Conservation (phyloP, 2,797 vertebrate genomes). For the Helostoma temminkii region DNA sequence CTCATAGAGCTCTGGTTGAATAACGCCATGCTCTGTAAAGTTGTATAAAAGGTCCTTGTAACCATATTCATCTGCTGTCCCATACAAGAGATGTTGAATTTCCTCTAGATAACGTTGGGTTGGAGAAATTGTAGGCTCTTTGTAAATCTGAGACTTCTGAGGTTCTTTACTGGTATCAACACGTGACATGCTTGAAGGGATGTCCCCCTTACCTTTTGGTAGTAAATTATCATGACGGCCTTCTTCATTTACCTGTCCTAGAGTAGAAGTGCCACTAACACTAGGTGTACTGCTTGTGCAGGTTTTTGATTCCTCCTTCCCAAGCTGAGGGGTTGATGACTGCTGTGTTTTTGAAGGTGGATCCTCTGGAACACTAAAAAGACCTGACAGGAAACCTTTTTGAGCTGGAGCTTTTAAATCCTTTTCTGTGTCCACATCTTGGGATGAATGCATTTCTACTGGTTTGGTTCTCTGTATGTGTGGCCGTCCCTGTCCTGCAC, state of each 20-base stretch:
- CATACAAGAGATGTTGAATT: constrained; percentile 83
- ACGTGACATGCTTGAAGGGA: constrained; percentile 33
- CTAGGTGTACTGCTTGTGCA: constrained; percentile 45
- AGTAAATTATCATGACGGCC: constrained; percentile 75
- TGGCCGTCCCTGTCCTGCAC: constrained; percentile 68
- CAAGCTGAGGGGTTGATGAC: constrained; percentile 34
- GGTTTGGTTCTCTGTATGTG: constrained; percentile 82
- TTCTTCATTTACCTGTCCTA: constrained; percentile 75
- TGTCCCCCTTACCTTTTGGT: constrained; percentile 74
- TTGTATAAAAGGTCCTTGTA: constrained; percentile 85
- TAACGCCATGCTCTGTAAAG: constrained; percentile 84
- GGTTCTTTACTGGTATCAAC: constrained; percentile 34
- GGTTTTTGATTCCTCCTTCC: constrained; percentile 66
- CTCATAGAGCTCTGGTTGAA: constrained; percentile 84
- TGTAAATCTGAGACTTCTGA: constrained; percentile 40
- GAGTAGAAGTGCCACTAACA: constrained; percentile 48
- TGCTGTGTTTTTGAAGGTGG: constrained; percentile 70
- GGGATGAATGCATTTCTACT: constrained; percentile 70
- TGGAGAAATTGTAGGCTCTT: constrained; percentile 72
- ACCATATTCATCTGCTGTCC: constrained; percentile 82
- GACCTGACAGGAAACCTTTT: constrained; percentile 87
- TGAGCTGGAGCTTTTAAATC: constrained; percentile 73
- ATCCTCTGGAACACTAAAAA: constrained; percentile 84
- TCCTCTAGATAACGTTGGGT: constrained; percentile 82
- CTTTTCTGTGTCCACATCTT: constrained; percentile 75